These are phyloP conservation scores for Agriotes lineatus DNA, from an alignment of 2,888 invertebrate genomes.

Conservation along the genomic window DNA sequence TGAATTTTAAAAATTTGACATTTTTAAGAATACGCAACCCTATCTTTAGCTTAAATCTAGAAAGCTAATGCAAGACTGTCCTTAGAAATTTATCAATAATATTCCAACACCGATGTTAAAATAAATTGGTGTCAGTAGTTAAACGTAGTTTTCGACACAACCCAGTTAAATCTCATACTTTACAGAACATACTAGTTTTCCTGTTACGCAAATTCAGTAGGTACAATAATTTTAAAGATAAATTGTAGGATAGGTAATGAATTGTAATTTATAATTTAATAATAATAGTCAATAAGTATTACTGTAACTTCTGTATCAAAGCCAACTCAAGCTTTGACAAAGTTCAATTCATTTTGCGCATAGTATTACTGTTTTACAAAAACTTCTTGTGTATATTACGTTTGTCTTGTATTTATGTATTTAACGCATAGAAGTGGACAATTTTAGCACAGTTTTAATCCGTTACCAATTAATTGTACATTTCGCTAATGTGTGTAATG, in stretches of 20 bases:
- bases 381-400: conserved; percentile 23
- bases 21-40: not conserved
- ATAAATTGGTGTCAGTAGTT: conserved; percentile 1
- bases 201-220: not conserved
- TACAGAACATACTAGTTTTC: not conserved
- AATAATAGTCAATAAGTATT: conserved; percentile 13
- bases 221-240: conserved; percentile 12
- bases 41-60: conserved; percentile 3
- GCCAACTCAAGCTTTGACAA: not conserved
- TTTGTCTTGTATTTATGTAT: conserved; percentile 35
- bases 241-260: not conserved
- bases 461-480: not conserved
- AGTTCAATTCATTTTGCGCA: not conserved
- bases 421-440: not conserved
- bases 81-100: conserved; percentile 16
- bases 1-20: too few species aligned
- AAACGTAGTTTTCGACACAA: conserved; percentile 5
- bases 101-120: conserved; percentile 19
- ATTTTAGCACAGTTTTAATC: not conserved
- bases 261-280: conserved; percentile 17
- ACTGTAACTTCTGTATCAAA: not conserved
- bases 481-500: not conserved
- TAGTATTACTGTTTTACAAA: not conserved
- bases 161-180: not conserved
- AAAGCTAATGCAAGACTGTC: conserved; percentile 32